Conservation (phyloP, 2,797 vertebrate genomes). For the Anas bahamensis region DNA sequence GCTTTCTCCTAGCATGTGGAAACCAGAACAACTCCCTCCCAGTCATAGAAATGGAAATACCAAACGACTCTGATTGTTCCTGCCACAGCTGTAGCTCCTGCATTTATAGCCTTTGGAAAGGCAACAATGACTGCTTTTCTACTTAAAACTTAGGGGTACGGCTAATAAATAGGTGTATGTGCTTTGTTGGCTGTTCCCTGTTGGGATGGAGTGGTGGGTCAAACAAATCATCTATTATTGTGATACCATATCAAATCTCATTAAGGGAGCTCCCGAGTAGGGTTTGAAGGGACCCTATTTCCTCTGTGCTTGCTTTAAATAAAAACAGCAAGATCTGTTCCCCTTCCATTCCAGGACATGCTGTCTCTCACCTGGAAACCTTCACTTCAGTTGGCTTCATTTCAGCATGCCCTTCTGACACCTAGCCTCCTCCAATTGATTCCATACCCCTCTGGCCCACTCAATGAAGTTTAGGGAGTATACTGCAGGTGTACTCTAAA, state of each 20-base stretch:
- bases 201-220: background rate
- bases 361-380: background rate
- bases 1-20: background rate
- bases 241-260: background rate
- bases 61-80: background rate
- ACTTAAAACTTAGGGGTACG: background rate
- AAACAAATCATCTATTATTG: background rate
- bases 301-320: background rate
- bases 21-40: background rate
- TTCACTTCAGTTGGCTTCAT: background rate
- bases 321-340: background rate
- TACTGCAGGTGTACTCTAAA: background rate
- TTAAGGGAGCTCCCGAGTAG: background rate
- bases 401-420: background rate
- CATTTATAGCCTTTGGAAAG: background rate
- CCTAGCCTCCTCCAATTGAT: background rate
- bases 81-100: background rate
- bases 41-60: background rate
- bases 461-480: background rate
- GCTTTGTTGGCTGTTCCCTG: background rate
- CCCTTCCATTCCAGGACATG: background rate
- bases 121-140: background rate
- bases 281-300: background rate
- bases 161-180: background rate
- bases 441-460: background rate